These are phyloP conservation scores for Eclectus roratus DNA, from an alignment of 2,113 vertebrate species.

Conservation along the genomic window DNA sequence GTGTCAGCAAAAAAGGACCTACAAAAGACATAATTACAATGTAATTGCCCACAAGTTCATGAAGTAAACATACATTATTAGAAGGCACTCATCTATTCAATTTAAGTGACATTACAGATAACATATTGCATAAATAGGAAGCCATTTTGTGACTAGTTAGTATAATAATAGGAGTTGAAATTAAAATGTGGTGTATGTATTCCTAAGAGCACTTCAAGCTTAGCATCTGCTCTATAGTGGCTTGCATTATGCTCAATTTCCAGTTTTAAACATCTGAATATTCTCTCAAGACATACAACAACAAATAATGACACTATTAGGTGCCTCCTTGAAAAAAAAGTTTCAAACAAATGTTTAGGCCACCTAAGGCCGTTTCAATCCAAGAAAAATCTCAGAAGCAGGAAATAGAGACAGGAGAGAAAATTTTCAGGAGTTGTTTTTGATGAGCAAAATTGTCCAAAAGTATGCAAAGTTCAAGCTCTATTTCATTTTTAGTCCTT, in stretches of 20 bases:
- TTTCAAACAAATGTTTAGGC: background rate
- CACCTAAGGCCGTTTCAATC: background rate
- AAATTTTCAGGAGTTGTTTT: background rate
- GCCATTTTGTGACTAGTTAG: constrained; percentile 76
- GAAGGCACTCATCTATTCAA: constrained; percentile 77
- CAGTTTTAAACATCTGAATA: constrained; percentile 50
- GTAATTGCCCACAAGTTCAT: constrained; percentile 81
- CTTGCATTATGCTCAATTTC: constrained; percentile 50
- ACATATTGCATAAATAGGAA: constrained; percentile 78
- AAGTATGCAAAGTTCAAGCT: background rate
- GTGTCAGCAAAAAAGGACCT: constrained; percentile 79
- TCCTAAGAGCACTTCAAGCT: constrained; percentile 66
- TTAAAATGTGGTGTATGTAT: constrained; percentile 71
- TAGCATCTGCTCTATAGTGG: constrained; percentile 57
- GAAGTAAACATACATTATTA: constrained; percentile 85
- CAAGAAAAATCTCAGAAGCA: background rate
- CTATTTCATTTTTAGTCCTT: background rate
- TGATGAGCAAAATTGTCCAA: background rate
- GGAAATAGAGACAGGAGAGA: background rate
- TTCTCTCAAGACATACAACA: constrained; percentile 17
- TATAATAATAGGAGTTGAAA: constrained; percentile 75
- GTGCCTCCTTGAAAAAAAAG: background rate
- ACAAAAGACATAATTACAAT: constrained; percentile 83
- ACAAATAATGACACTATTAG: background rate
- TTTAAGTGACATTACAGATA: constrained; percentile 78